phyloP scores from a whole-genome alignment of 2,113 vertebrate species.

The Daubentonia madagascariensis region DNA sequence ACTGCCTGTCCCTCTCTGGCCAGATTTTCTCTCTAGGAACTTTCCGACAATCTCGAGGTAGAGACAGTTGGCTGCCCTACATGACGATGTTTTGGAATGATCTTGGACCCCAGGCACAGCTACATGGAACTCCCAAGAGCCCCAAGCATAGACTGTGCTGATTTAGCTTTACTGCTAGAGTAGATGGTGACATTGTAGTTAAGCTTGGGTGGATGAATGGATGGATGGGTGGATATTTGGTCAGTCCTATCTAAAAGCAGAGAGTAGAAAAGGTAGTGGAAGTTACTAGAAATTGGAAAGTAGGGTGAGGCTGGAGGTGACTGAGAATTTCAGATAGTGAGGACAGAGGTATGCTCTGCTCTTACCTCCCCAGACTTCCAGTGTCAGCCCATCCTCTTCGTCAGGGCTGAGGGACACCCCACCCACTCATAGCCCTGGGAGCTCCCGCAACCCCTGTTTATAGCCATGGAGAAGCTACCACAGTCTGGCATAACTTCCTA shows the following conservation, averaged over 20 bases:
- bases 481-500: background rate
- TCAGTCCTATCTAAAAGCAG: background rate
- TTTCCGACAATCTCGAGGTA: background rate
- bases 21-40: background rate
- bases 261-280: background rate
- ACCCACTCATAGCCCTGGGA: background rate
- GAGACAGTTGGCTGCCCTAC: background rate
- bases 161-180: background rate
- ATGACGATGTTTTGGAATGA: slow-evolving; percentile 7
- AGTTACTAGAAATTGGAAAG: background rate
- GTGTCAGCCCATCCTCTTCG: background rate
- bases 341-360: background rate
- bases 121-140: background rate
- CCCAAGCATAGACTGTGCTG: background rate
- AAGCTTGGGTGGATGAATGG: background rate
- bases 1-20: background rate
- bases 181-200: background rate
- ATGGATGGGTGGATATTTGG: background rate
- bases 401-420: background rate
- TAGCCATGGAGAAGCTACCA: background rate
- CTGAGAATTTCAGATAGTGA: background rate
- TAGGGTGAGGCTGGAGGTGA: background rate
- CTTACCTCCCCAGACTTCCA: background rate
- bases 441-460: background rate
- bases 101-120: background rate